These are phyloP conservation scores for Brachionus sp. DNA, from an alignment of 1,140 invertebrate genomes.

Conservation along the genomic window DNA sequence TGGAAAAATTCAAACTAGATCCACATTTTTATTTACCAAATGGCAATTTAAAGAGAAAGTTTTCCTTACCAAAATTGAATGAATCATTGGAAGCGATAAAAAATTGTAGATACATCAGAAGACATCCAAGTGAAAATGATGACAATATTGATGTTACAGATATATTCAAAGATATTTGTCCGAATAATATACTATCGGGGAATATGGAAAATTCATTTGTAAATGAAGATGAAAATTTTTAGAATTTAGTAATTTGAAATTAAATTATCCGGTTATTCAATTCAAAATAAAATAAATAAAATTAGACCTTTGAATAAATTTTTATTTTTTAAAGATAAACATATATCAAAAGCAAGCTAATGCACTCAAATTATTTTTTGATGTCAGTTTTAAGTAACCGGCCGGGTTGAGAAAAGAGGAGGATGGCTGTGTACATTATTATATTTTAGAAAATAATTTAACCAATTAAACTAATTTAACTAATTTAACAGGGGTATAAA, in stretches of 20 bases:
- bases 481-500: no score
- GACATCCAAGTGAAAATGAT: background rate
- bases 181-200: background rate
- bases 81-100: conserved; percentile 3
- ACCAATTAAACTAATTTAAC: no score
- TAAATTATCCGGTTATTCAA: background rate
- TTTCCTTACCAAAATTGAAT: conserved; percentile 26
- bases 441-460: no score
- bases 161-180: conserved; percentile 3
- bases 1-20: no score
- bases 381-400: no score
- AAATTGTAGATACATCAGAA: conserved; percentile 24
- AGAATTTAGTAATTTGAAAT: background rate
- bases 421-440: no score
- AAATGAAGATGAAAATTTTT: background rate
- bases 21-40: conserved; percentile 41
- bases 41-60: background rate
- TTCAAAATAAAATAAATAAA: no score
- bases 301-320: no score
- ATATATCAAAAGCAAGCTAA: no score
- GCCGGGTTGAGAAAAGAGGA: no score
- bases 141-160: conserved; percentile 5
- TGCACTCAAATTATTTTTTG: no score
- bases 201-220: background rate
- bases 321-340: no score